Evolutionary conservation across 2,888 invertebrate genomes (phyloP), one percentile per base, ranked within the genome.

Genomic region (Poecilobothrus nobilitatus): DNA sequence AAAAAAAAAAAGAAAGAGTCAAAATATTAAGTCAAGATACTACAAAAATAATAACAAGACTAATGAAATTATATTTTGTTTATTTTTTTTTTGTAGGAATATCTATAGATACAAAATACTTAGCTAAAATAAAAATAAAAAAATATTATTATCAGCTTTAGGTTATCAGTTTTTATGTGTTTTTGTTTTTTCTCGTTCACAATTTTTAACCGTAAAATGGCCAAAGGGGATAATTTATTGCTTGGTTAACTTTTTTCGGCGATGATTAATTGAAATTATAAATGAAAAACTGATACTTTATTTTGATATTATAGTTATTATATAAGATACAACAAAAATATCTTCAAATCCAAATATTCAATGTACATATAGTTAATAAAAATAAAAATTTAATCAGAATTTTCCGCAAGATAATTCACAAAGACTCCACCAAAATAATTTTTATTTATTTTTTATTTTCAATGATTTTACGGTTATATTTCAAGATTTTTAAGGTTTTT

Each of bases 161-260:
- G 53, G 53, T 53, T 53, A 53, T 53, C 53, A 53, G 18, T 53
- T 53, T n/a, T n/a, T n/a, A n/a, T n/a, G n/a, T n/a, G n/a, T n/a
- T n/a, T n/a, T n/a, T n/a, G n/a, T n/a, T n/a, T 53, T 1, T 12
- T 27, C 27, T 27, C 18, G 53, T 53, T 53, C 53, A 53, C 53
- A 53, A 53, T 53, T 53, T 27, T 53, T 53, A 53, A 53, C 53
- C 18, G 53, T 53, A 53, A 27, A 27, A 53, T 15, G 53, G 53
- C 53, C 53, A 53, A 53, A 53, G 53, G 53, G 53, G 53, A 53
- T 53, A 53, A 53, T 53, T 53, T 53, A 53, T 53, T 53, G 53
- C 53, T 53, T 53, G 18, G 53, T 53, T 53, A 53, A 53, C 53
- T 53, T 53, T 53, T 53, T 53, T 53, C n/a, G 53, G 53, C 53